Conservation (phyloP, 92 coral and sea anemone species). For the Palythoa grandiflora region DNA sequence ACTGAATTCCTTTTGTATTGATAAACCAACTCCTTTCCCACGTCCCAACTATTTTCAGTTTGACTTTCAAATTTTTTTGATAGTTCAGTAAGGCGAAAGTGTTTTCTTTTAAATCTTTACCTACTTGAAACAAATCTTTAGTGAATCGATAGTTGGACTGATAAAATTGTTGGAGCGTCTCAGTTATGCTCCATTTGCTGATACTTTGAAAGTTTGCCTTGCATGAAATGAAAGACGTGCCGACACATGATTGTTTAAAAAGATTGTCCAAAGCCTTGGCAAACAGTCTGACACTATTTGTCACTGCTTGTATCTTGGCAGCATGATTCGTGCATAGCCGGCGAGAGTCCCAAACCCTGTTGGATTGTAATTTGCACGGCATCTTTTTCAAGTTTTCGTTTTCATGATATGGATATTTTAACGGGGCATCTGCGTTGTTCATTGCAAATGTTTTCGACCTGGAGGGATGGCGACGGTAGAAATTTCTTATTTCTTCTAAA, state of each 20-base stretch:
- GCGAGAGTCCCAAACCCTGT: background rate
- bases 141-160: conserved; percentile 16
- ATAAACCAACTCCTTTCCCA: conserved; percentile 87
- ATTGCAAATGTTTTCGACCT: background rate
- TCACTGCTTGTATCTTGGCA: conserved; percentile 66
- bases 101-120: conserved; percentile 65
- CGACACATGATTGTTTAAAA: conserved; percentile 39
- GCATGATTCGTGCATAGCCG: background rate
- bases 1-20: conserved; percentile 58
- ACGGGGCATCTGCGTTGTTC: conserved; percentile 1
- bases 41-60: conserved; percentile 68
- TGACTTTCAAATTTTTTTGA: conserved; percentile 44
- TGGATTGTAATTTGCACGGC: background rate
- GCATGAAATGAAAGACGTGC: conserved; percentile 48
- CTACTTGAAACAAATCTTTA: conserved; percentile 42
- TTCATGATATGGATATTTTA: background rate
- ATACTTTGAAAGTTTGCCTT: background rate
- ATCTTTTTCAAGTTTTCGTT: background rate
- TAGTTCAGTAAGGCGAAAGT: conserved; percentile 70
- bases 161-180: conserved; percentile 46
- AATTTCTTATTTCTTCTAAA: conserved; percentile 63
- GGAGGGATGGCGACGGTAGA: conserved; percentile 22
- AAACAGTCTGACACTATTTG: conserved; percentile 68
- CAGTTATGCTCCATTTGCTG: conserved; percentile 25
- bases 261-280: conserved; percentile 62